A percentile compares a stretch with the other conserved stretches of the same genome.
Evolutionary conservation across 2,113 vertebrate genomes (phyloP).

Genomic region (Pampusana beccarii): DNA sequence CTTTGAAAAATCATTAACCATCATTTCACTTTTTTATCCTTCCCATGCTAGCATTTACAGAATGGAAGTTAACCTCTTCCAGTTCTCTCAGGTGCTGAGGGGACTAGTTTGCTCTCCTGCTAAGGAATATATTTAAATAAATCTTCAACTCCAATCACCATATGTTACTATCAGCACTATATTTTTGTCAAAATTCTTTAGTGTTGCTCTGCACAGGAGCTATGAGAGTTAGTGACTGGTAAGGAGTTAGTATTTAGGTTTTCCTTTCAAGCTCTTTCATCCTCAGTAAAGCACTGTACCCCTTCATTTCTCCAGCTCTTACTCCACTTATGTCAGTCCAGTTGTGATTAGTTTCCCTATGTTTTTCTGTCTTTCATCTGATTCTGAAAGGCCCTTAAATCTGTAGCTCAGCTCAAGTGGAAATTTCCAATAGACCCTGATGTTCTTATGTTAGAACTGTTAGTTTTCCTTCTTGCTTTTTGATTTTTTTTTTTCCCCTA

Average conservation of each 20-base stretch:
- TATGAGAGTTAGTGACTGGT: background rate
- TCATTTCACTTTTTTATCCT: background rate
- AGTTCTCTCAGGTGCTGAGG: background rate
- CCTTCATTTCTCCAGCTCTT: background rate
- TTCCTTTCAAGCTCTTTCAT: background rate
- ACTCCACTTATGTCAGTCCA: background rate
- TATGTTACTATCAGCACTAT: background rate
- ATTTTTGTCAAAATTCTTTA: background rate
- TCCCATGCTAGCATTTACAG: background rate
- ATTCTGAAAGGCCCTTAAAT: background rate
- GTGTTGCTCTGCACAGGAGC: background rate
- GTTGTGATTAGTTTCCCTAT: background rate
- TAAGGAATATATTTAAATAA: background rate
- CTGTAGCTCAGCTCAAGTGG: background rate
- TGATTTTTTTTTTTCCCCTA: background rate
- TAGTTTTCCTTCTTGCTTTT: background rate
- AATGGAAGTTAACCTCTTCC: background rate
- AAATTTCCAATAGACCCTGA: background rate
- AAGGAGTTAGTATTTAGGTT: background rate
- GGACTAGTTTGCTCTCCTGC: background rate
- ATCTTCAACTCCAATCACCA: background rate
- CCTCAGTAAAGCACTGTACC: background rate
- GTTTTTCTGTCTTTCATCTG: background rate
- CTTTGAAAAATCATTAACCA: background rate
- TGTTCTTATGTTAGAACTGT: background rate